A percentile compares a stretch with the other conserved stretches of the same genome.
These are phyloP conservation scores for Thalassaphorura encarpata DNA, from an alignment of 1,140 invertebrate species.

Conservation along the genomic window DNA sequence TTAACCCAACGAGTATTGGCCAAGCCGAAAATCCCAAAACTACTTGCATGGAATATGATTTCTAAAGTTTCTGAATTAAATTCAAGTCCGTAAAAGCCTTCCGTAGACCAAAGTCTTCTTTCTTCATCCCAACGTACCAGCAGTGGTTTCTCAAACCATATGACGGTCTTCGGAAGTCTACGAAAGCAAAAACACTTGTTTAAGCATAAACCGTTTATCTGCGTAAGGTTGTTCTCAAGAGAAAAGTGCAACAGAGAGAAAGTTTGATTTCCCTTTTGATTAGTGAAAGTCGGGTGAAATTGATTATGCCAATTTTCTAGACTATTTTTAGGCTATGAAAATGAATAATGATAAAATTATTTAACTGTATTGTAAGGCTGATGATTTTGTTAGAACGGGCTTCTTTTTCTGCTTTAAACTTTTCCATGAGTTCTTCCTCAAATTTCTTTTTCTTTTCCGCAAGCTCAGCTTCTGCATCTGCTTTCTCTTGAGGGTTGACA, in stretches of 20 bases:
- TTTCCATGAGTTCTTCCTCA: not conserved
- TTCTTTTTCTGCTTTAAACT: not conserved
- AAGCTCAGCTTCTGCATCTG: too few species aligned
- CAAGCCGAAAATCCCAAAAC: conserved; percentile 62
- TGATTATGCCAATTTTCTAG: not conserved
- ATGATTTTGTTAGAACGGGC: not conserved
- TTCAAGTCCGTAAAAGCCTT: conserved; percentile 66
- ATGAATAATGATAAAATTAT: not conserved
- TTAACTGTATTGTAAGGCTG: not conserved
- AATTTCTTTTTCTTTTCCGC: not conserved
- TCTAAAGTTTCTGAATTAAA: conserved; percentile 68
- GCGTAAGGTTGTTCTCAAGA: too few species aligned
- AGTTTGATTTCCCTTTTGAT: not conserved
- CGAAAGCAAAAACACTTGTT: not conserved
- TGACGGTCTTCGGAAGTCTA: conserved; percentile 54
- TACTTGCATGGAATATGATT: conserved; percentile 52
- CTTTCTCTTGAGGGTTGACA: too few species aligned
- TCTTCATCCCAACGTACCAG: conserved; percentile 63
- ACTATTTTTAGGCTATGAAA: not conserved
- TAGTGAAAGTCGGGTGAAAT: not conserved
- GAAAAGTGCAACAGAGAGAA: too few species aligned
- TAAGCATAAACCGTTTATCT: too few species aligned
- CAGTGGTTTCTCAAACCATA: conserved; percentile 72
- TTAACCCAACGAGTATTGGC: conserved; percentile 61
- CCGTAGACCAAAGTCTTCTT: conserved; percentile 54